Evolutionary conservation across 1,140 invertebrate genomes (phyloP), one percentile per base, ranked within the genome.

Genomic region (Pogonus chalceus): DNA sequence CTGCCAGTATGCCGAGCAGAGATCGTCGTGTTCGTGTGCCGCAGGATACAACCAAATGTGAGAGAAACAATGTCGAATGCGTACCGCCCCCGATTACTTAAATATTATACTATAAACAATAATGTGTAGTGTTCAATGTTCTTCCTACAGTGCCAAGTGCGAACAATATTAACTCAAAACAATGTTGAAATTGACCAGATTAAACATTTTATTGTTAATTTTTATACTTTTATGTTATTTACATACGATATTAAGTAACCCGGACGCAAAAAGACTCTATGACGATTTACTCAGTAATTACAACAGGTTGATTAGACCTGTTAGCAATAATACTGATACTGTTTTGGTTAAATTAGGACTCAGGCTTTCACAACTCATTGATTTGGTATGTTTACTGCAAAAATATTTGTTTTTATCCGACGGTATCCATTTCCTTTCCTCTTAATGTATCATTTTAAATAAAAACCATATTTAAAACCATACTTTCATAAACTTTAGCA

Each of bases 261-360:
- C 90, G 0, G 90, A 96, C 64, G 91, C 92, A 1, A 94, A 94
- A 68, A 78, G 92, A 52, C 79, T 95, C 22, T 95, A 95, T 69
- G 92, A 96, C 65, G 95, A 98, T 74, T 76, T 98, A 39, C 78
- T 98, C 53, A 92, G 90, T 62, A 94, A 92, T 72, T 98, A 98
- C 71, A 98, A 98, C 76, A 83, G 93, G 58, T 80, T 96, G 24
- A 95, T 96, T 54, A 76, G 94, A 62, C 95, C 95, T 0, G 92
- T 97, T 3, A 84, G 83, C 58, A 92, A 95, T 69, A 94, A 93
- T 68, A 91, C 87, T 2, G 90, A 96, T 66, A 92, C 87, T n/a
- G 84, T 96, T 10, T 77, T 92, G 20, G 92, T 97, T 37, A 92
- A 93, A 69, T 75, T 98, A 23, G 93, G 93, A 18, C 76, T 98